Conservation (phyloP, 2,113 vertebrate genomes). For the Saguinus imperator region DNA sequence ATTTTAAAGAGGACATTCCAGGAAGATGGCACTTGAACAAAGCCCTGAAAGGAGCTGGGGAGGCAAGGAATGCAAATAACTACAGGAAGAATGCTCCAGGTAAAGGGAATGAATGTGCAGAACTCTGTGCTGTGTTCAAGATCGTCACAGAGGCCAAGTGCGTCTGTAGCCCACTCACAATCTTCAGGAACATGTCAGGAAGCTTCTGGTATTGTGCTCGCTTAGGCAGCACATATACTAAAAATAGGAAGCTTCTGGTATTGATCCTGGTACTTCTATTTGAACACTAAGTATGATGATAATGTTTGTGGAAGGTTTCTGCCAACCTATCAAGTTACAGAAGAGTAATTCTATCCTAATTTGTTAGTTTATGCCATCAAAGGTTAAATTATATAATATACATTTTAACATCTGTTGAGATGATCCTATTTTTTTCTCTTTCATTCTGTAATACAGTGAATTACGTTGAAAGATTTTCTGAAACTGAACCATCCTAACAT, state of each 20-base stretch:
- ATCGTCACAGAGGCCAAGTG: not conserved
- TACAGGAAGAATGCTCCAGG: not conserved
- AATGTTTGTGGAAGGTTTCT: not conserved
- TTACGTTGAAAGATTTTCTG: not conserved
- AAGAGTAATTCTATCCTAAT: not conserved
- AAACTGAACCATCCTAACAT: not conserved
- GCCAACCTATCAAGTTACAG: not conserved
- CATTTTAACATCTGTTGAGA: not conserved
- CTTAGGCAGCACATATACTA: no score
- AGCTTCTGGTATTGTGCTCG: not conserved
- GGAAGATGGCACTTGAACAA: not conserved
- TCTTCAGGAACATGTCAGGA: not conserved
- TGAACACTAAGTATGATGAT: not conserved
- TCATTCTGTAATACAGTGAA: not conserved
- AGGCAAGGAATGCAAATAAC: not conserved
- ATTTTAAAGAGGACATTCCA: not conserved
- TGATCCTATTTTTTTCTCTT: not conserved
- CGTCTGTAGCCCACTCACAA: not conserved
- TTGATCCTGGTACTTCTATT: not conserved
- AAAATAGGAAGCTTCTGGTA: not conserved
- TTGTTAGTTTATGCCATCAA: not conserved
- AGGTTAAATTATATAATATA: not conserved
- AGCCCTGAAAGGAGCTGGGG: not conserved
- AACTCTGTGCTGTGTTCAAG: not conserved
- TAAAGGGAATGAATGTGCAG: not conserved